These are phyloP conservation scores for Muscicapa comitata DNA, from an alignment of 2,797 vertebrate genomes.

Conservation along the genomic window DNA sequence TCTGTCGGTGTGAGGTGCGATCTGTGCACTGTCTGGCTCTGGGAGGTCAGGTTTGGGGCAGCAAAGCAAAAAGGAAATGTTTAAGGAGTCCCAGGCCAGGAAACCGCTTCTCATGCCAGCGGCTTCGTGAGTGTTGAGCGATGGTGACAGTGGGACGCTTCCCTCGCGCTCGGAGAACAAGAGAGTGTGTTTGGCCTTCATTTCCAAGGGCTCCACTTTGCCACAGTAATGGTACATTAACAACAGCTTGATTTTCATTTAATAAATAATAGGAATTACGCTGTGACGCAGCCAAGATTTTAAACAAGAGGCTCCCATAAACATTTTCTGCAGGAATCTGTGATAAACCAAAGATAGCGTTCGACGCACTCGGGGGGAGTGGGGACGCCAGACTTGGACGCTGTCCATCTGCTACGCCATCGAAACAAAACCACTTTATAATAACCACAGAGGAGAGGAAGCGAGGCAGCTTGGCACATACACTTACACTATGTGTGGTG, in stretches of 20 bases:
- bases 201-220: background rate
- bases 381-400: constrained; percentile 43
- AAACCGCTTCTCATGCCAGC: accelerated
- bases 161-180: accelerated
- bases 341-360: constrained; percentile 36
- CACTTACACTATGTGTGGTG: constrained; percentile 55
- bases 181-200: background rate
- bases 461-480: constrained; percentile 43
- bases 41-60: background rate
- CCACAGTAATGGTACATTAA: constrained; percentile 25
- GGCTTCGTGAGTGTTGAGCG: accelerated
- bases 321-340: constrained; percentile 57
- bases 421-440: constrained; percentile 63
- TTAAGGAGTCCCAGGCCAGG: background rate
- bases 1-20: accelerated
- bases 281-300: background rate
- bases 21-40: too few species aligned
- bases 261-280: constrained; percentile 47
- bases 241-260: constrained; percentile 41
- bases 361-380: background rate
- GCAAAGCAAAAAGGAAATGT: background rate
- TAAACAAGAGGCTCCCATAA: constrained; percentile 60
- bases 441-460: constrained; percentile 57
- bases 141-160: background rate
- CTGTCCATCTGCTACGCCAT: constrained; percentile 50